Conservation (phyloP, 2,888 invertebrate genomes). For the Diplazon laetatorius region DNA sequence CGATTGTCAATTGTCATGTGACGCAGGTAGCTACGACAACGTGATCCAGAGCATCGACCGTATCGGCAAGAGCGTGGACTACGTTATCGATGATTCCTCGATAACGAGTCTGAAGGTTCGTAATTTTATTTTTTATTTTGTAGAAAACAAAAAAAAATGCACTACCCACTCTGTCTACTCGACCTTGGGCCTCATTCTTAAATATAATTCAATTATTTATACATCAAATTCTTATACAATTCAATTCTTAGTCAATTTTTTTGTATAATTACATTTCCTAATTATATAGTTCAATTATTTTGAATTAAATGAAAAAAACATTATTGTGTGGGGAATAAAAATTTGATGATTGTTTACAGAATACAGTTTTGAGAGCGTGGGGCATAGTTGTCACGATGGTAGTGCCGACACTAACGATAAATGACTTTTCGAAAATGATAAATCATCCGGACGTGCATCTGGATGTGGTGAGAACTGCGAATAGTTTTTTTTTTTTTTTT, state of each 20-base stretch:
- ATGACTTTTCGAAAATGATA: conserved; percentile 75
- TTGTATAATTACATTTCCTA: no score
- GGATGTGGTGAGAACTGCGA: conserved; percentile 67
- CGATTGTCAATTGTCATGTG: conserved; percentile 13
- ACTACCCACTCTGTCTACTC: no score
- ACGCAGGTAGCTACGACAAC: conserved; percentile 69
- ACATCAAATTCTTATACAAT: no score
- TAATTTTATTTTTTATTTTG: no score
- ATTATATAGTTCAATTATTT: no score
- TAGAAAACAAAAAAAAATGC: no score
- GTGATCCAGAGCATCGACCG: conserved; percentile 71
- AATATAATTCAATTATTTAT: no score
- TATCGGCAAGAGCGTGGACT: conserved; percentile 71
- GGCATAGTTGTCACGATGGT: conserved; percentile 72
- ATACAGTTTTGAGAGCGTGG: conserved; percentile 72
- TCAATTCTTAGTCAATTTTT: no score
- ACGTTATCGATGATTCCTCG: conserved; percentile 71
- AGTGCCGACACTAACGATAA: conserved; percentile 70
- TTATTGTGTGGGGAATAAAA: neutral
- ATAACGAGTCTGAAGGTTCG: conserved; percentile 71
- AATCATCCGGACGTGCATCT: conserved; percentile 76
- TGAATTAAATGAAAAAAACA: no score
- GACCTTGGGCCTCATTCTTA: no score
- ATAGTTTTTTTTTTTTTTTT: neutral
- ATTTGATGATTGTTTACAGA: conserved; percentile 64